phyloP scores from a whole-genome alignment of 2,888 invertebrate genomes.

The Trissoscelio sp. region DNA sequence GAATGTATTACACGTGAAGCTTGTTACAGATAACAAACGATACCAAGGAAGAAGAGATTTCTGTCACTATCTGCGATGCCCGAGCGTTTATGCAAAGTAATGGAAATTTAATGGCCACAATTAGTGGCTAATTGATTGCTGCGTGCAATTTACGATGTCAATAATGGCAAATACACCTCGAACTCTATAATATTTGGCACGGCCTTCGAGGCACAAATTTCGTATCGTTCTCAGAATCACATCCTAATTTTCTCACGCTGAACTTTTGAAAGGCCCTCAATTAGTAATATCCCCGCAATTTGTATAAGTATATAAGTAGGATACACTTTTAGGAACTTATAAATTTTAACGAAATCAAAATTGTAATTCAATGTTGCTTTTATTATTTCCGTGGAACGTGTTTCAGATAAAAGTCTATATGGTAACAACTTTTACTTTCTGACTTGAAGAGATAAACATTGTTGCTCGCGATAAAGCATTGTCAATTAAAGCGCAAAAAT shows the following conservation, averaged over 20 bases:
- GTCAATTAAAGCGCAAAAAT: constrained; percentile 23
- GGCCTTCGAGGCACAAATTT: constrained; percentile 47
- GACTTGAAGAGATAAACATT: neutral
- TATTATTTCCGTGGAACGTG: constrained; percentile 9
- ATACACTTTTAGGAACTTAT: constrained; percentile 45
- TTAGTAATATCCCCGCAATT: constrained; percentile 33
- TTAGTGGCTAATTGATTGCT: constrained; percentile 59
- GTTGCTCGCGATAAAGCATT: constrained; percentile 14
- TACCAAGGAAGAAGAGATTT: constrained; percentile 42
- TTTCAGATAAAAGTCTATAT: neutral
- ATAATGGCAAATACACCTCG: constrained; percentile 32
- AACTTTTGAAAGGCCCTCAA: constrained; percentile 42
- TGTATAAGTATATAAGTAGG: constrained; percentile 30
- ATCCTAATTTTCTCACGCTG: constrained; percentile 58
- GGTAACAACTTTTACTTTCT: constrained; percentile 33
- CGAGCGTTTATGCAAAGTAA: constrained; percentile 28
- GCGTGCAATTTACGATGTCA: constrained; percentile 35
- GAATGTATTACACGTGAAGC: constrained; percentile 69
- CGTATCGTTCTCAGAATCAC: constrained; percentile 53
- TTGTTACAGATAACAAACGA: constrained; percentile 71
- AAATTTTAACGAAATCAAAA: constrained; percentile 41
- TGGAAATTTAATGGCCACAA: constrained; percentile 39
- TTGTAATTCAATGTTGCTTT: constrained; percentile 42
- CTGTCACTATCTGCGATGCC: constrained; percentile 42
- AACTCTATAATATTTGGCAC: constrained; percentile 26